Percentiles rank a stretch among this genome's conserved stretches.
phyloP scores from a whole-genome alignment of 92 coral and sea anemone genomes.

The Montipora capitata region DNA sequence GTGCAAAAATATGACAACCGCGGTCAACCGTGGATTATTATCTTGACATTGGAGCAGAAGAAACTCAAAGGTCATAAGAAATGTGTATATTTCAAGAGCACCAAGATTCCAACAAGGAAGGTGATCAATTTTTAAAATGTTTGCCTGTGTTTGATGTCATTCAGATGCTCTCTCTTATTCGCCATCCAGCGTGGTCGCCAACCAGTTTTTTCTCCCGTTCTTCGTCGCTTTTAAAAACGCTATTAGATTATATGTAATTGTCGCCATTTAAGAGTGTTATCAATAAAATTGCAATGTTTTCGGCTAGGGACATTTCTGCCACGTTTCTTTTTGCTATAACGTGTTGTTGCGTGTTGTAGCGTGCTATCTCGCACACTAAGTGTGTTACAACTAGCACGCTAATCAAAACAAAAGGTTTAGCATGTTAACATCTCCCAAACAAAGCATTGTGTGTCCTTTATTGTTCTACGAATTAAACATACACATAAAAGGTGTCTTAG shows the following conservation, averaged over 20 bases:
- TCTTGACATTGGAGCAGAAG: background rate
- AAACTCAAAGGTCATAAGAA: constrained; percentile 7
- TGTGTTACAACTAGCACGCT: background rate
- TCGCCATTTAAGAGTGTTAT: too few relatives aligned
- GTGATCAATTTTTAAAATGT: constrained; percentile 20
- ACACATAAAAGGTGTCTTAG: constrained; percentile 1
- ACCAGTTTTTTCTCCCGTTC: too few relatives aligned
- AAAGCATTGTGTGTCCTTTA: constrained; percentile 3
- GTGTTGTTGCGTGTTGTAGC: constrained; percentile 19
- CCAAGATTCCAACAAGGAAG: background rate
- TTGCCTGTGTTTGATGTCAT: background rate
- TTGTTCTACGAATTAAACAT: constrained; percentile 26
- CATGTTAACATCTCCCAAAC: constrained; percentile 23
- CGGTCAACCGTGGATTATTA: background rate
- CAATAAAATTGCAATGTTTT: too few relatives aligned
- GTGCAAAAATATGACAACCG: constrained; percentile 1
- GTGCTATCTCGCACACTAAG: constrained; percentile 23
- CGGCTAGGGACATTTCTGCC: background rate
- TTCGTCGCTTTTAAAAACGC: too few relatives aligned
- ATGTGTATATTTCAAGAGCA: background rate
- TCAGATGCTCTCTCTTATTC: background rate
- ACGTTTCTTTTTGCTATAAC: background rate
- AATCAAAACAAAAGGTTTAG: constrained; percentile 21
- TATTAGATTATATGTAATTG: too few relatives aligned
- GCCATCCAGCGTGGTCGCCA: background rate